Base-by-base conservation (phyloP, 2,113 vertebrate species). In the Trematocara unimaculatum region DNA sequence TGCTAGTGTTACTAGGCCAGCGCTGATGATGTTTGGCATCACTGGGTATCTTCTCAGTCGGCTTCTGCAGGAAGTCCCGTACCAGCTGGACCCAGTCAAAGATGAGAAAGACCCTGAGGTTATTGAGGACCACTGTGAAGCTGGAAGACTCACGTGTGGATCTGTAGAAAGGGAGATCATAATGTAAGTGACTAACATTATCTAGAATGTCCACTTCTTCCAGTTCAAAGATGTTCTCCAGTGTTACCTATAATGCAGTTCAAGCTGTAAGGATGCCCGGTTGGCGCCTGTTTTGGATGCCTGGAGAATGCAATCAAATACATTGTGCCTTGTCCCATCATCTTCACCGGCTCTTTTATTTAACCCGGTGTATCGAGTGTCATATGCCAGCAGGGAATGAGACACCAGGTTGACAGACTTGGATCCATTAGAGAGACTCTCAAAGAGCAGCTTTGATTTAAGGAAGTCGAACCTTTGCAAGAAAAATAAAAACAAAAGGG, bases 41-140 rank as follows among this genome's bases (percentile, higher is more conserved):
- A 1, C 58, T 40, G 0, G 67, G 7, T 0, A 13, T 11, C 51
- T 17, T 95, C 7, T 97, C 97, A 6, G 94, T 96, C 0, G 98
- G 97, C 45, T 97, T 95, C 1, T 90, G 95, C 2, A 99, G 91
- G 86, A 99, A 99, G 86, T 98, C 97, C 13, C 96, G 97, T 4
- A 99, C 97, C 55, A 98, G 95, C 31, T 97, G 92, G 26, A 99
- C 84, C 99, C 99, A 99, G 92, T 99, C 98, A 81, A 99, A 99
- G 90, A 99, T 99, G 33, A 99, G 96, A 84, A 99, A 99, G 0
- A 99, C 98, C 5, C 99, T 96, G 13, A 99, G 97, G 85, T 98
- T 99, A 94, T 99, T 99, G 87, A 99, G 97, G 62, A 99, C 98
- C 8, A 99, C 97, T 0, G 99, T 99, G 90, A 99, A 99, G 94